Evolutionary conservation across 2,888 invertebrate genomes (phyloP).

Genomic region (Drosophila anomalata): DNA sequence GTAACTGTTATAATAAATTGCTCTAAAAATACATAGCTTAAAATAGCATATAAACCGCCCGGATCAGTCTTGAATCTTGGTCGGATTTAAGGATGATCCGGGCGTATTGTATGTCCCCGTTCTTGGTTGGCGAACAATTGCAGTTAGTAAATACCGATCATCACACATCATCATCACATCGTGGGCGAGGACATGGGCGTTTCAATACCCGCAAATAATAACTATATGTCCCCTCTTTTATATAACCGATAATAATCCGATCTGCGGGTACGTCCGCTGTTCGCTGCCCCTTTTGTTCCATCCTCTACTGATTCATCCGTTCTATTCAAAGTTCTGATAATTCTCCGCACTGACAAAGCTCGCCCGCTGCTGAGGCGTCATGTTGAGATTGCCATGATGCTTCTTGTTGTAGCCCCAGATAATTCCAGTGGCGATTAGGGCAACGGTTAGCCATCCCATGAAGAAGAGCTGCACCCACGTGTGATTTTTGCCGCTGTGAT

Average conservation of each 20-base stretch:
- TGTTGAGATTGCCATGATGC: conserved; percentile 88
- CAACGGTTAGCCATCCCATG: conserved; percentile 91
- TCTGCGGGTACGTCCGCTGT: conserved; percentile 21
- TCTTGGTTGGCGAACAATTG: conserved; percentile 52
- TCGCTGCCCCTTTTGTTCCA: conserved; percentile 3
- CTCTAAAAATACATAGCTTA: conserved; percentile 74
- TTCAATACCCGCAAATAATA: conserved; percentile 31
- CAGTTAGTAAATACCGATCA: conserved; percentile 64
- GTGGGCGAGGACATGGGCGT: conserved; percentile 19
- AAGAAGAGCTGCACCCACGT: conserved; percentile 96
- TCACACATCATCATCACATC: conserved; percentile 64
- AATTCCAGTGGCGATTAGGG: conserved; percentile 88
- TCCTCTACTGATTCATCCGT: not conserved
- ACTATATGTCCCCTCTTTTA: conserved; percentile 41
- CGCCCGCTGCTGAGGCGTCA: conserved; percentile 87
- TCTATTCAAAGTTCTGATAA: conserved; percentile 70
- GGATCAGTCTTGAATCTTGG: conserved; percentile 14
- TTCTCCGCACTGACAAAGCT: conserved; percentile 46
- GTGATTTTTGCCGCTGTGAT: conserved; percentile 89
- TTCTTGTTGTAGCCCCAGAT: conserved; percentile 90
- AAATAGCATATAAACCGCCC: conserved; percentile 45
- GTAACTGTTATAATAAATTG: conserved; percentile 69
- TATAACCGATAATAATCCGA: conserved; percentile 41
- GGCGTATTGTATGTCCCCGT: conserved; percentile 27
- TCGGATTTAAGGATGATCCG: conserved; percentile 16